Evolutionary conservation across 53 echinoderm and acorn worm species (phyloP).

Genomic region (Stichopus horrens): DNA sequence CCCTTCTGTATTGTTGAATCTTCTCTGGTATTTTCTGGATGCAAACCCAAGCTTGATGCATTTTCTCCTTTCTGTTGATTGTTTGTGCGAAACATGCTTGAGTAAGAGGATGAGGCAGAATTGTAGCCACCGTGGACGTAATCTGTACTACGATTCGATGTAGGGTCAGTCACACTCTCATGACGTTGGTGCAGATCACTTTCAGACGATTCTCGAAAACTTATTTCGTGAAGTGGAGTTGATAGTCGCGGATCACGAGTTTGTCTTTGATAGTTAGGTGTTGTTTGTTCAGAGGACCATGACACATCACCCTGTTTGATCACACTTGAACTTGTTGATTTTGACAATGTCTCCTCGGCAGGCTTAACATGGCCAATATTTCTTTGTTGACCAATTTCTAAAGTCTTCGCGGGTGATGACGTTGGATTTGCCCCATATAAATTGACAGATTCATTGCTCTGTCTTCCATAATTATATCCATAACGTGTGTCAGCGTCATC

Average conservation of each 20-base stretch:
- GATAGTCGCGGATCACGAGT: neutral
- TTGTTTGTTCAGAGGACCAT: constrained; percentile 19
- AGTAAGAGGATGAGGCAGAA: neutral
- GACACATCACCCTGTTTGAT: neutral
- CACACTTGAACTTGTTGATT: neutral
- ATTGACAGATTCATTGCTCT: neutral
- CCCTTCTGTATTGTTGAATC: neutral
- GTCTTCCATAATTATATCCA: constrained; percentile 16
- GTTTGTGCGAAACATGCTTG: neutral
- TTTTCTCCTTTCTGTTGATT: constrained; percentile 2
- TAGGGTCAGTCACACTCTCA: neutral
- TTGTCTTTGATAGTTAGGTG: neutral
- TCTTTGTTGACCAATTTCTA: neutral
- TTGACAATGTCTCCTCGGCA: neutral
- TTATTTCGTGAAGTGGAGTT: neutral
- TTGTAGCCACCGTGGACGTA: neutral
- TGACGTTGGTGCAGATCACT: neutral
- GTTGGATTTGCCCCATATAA: neutral
- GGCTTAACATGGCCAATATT: neutral
- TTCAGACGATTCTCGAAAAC: neutral
- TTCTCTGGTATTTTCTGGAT: neutral
- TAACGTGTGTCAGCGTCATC: constrained; percentile 16
- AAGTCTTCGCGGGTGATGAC: neutral
- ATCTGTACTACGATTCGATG: neutral
- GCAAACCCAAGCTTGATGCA: neutral